Evolutionary conservation across 2,888 invertebrate genomes (phyloP).

Genomic region (Aquatica leii): DNA sequence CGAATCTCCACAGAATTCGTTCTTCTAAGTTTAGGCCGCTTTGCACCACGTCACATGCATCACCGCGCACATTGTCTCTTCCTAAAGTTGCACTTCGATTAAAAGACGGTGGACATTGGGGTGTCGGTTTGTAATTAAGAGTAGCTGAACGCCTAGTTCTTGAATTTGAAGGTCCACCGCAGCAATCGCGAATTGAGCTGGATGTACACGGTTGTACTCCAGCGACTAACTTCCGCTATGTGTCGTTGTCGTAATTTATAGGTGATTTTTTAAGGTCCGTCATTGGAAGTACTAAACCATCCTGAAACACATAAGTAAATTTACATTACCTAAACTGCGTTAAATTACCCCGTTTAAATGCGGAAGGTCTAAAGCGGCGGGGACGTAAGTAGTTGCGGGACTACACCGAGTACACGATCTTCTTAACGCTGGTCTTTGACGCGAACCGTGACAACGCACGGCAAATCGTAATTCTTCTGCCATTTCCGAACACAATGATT

Average conservation of each 20-base stretch:
- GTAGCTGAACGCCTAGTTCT: constrained; percentile 52
- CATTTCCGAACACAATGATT: constrained; percentile 95
- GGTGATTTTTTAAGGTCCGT: constrained; percentile 72
- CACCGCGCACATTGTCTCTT: constrained; percentile 69
- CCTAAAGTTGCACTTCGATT: constrained; percentile 49
- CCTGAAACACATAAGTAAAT: too few species aligned
- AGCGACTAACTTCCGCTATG: constrained; percentile 61
- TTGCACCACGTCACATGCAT: constrained; percentile 86
- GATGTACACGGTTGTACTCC: constrained; percentile 52
- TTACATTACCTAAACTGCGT: not conserved
- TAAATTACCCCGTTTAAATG: constrained; percentile 64
- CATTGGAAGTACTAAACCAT: constrained; percentile 70
- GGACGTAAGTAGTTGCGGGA: constrained; percentile 78
- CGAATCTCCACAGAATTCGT: constrained; percentile 60
- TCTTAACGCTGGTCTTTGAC: constrained; percentile 81
- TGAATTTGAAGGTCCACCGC: constrained; percentile 57
- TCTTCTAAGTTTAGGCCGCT: constrained; percentile 85
- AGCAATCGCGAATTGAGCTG: constrained; percentile 58
- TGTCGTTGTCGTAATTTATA: constrained; percentile 67
- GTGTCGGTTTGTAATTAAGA: constrained; percentile 52
- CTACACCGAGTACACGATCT: constrained; percentile 80
- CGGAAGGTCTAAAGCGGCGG: constrained; percentile 66
- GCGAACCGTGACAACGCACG: constrained; percentile 84
- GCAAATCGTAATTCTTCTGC: constrained; percentile 91
- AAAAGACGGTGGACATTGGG: constrained; percentile 48